Evolutionary conservation across 64 coral and sea anemone genomes (phyloP), one percentile per base, ranked within the genome.

Genomic region (Porites australiensis): DNA sequence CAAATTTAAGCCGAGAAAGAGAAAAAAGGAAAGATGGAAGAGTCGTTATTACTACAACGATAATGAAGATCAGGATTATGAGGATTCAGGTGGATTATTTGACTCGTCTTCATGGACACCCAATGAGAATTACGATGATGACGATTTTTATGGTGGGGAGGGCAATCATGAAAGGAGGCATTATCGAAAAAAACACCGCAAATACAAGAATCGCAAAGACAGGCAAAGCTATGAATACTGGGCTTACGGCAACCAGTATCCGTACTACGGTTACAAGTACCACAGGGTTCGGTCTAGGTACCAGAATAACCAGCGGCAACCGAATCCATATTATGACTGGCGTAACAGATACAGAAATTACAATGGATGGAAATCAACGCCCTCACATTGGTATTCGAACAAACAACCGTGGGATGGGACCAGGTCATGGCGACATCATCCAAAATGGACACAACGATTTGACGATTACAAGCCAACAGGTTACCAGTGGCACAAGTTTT

Each of bases 171-270:
- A 51, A 50, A 51, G 18, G 8, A 76, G 8, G 73, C 49, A 84
- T 3, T 18, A 84, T 45, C 46, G 81, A 84, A 50, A 13, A 18
- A 84, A 84, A 18, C 62, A 84, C 9, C 19, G 11, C 16, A 84
- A 84, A 20, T 44, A 84, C 19, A 84, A 84, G 19, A 43, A 68
- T 21, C 62, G 81, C 47, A 84, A 84, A 19, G 61, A 84, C 20
- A 64, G 81, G 63, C 81, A 84, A 69, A 84, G 81, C 46, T 67
- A 67, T 84, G 81, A 84, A 46, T 84, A 68, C 46, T 84, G 61
- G 81, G 43, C 14, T 19, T 68, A 84, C 16, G 43, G 81, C 4
- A 19, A 65, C 45, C 61, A 84, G 64, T 68, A 84, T 68, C 81
- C 81, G 3, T 69, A 52, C 61, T 84, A 84, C 15, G 7, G n/a